Conservation (phyloP, 2,888 invertebrate genomes). For the Drosophila macrothrix region DNA sequence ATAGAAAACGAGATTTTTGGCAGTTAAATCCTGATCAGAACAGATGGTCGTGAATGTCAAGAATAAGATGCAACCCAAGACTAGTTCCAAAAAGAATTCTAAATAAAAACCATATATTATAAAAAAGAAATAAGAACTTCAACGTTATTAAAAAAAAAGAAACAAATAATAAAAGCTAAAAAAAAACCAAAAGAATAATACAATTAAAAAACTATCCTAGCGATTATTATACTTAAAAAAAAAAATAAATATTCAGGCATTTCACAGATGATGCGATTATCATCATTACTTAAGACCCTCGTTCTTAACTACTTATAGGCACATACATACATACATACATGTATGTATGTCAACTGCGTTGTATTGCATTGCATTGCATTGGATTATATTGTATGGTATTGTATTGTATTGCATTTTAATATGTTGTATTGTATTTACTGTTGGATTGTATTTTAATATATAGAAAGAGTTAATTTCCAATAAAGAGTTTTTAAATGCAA, state of each 20-base stretch:
- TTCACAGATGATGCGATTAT: constrained; percentile 47
- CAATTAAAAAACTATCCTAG: constrained; percentile 45
- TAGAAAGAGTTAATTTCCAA: constrained; percentile 75
- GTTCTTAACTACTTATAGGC: constrained; percentile 60
- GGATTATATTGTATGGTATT: constrained; percentile 57
- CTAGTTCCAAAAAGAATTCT: constrained; percentile 48
- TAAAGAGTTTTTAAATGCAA: constrained; percentile 79
- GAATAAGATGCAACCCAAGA: constrained; percentile 51
- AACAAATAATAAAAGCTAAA: constrained; percentile 8
- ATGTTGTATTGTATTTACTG: constrained; percentile 81
- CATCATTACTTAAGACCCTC: constrained; percentile 46
- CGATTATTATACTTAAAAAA: constrained; percentile 54
- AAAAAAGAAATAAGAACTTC: constrained; percentile 25
- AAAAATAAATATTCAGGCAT: constrained; percentile 54
- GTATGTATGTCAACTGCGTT: constrained; percentile 40
- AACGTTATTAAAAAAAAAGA: constrained; percentile 23
- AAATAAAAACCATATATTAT: constrained; percentile 28
- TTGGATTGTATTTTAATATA: constrained; percentile 79
- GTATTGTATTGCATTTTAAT: constrained; percentile 78
- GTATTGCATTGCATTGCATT: constrained; percentile 53
- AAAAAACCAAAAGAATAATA: constrained; percentile 32
- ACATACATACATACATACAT: constrained; percentile 23
- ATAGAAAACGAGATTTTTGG: constrained; percentile 43
- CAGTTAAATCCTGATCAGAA: constrained; percentile 37
- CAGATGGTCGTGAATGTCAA: constrained; percentile 25